Evolutionary conservation across 2,888 invertebrate genomes (phyloP), one percentile per base, ranked within the genome.

Genomic region (Tipula lateralis): DNA sequence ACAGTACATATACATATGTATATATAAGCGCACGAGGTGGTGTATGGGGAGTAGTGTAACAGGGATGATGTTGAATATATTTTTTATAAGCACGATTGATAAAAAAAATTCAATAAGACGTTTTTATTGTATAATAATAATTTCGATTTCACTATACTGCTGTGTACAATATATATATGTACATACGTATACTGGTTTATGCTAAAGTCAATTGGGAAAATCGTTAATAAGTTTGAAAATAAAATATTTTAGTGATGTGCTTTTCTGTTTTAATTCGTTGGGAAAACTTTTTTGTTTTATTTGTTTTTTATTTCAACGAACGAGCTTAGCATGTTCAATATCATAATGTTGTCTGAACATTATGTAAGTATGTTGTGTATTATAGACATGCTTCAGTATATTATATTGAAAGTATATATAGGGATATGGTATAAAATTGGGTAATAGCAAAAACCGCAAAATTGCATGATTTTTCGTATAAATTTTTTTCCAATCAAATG

Each of bases 81-180:
- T 44, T 44, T 44, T 16, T 44, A 16, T 44, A 44, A 66, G 24
- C 66, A 9, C 66, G 66, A 66, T 66, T 66, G 66, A 66, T 19
- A 66, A 66, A 66, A 24, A 66, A 66, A 24, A 66, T 66, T 66
- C 66, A 66, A 66, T 66, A 66, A 66, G 66, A 66, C 66, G 66
- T 66, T 66, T 66, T 66, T 66, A 66, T 66, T 66, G 12, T 66
- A 66, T 12, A 66, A 44, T 44, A 44, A 44, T 44, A 44, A 66
- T 66, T 66, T 66, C 66, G 66, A 66, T 66, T 66, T 66, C 66
- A 66, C 66, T 66, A n/a, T n/a, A 66, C 66, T 66, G 66, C 66
- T 66, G 66, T 66, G 24, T 66, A 39, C 39, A 39, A 39, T 39
- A 39, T 39, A 39, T 39, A 39, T 7, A 39, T n/a, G 6, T 44